Evolutionary conservation across 2,888 invertebrate species (phyloP), one percentile per base, ranked within the genome.

Genomic region (Bhutanitis thaidina): DNA sequence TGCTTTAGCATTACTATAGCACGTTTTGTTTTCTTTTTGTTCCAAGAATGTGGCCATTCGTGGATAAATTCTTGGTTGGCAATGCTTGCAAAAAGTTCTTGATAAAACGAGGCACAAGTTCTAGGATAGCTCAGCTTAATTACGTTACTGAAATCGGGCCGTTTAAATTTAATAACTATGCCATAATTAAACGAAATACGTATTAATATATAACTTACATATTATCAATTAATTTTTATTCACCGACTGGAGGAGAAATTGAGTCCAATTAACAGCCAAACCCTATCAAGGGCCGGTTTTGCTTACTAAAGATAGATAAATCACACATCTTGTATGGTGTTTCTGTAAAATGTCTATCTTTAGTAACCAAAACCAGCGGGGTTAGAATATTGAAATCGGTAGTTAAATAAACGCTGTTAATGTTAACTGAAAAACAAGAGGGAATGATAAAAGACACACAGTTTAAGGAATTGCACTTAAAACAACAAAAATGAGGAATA

Each of bases 21-120:
- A 40, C 7, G 13, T 14, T 29, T 29, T 20, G 30, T 50, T 14
- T 40, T 7, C 25, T 12, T 41, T 41, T 2, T 32, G 15, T n/a
- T 1, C 10, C 15, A 41, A 30, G 15, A 10, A 10, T 29, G 30
- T 10, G 29, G 36, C 3, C 20, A 34, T 34, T 32, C 8, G 30
- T 43, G 10, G 43, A 34, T 45, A 29, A 45, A 36, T 15, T 32
- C 27, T 41, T 14, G 39, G 38, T 53, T 13, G 12, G 27, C 34
- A 30, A 41, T 8, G 27, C 36, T 36, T 40, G 41, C 5, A 60
- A 67, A 65, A 57, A 57, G 54, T 53, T 52, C 55, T 63, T 57
- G 64, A 74, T 63, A 69, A 71, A 74, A 78, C 61, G 62, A 83
- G 82, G 81, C 83, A 86, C 84, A 60, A 71, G 64, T 73, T 61